phyloP scores from a whole-genome alignment of 1,140 invertebrate species.

The Uloborus diversus region DNA sequence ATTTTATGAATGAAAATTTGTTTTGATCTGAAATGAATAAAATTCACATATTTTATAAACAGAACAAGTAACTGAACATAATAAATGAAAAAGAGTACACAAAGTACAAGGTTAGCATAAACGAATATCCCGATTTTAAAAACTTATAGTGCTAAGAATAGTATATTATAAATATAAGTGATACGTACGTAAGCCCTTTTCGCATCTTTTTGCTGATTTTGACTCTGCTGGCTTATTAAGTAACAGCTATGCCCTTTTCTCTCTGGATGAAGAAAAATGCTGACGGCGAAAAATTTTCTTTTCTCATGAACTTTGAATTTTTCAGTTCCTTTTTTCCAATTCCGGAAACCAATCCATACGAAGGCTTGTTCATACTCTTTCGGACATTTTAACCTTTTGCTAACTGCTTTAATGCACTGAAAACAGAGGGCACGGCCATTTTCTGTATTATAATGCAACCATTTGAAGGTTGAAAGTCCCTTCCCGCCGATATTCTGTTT shows the following conservation, averaged over 20 bases:
- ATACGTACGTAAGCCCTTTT: background rate
- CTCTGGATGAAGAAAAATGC: background rate
- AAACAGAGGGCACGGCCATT: background rate
- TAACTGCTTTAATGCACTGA: background rate
- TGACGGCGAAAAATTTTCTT: background rate
- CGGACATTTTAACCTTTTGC: background rate
- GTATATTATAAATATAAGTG: too few relatives aligned
- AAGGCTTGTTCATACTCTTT: slow-evolving; percentile 1
- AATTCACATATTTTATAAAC: too few relatives aligned
- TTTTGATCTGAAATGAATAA: too few relatives aligned
- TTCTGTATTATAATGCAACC: slow-evolving; percentile 3
- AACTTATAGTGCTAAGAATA: too few relatives aligned
- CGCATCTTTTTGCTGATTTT: slow-evolving; percentile 7
- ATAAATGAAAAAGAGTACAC: too few relatives aligned
- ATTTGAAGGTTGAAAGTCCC: slow-evolving; percentile 15
- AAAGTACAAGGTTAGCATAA: too few relatives aligned
- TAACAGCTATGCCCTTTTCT: background rate
- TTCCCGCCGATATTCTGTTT: too few relatives aligned
- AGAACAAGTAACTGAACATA: too few relatives aligned
- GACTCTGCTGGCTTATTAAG: background rate
- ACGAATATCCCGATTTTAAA: too few relatives aligned
- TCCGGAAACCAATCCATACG: background rate
- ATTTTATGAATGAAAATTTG: too few relatives aligned
- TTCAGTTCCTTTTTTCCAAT: slow-evolving; percentile 10
- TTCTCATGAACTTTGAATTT: slow-evolving; percentile 3